Percentiles rank a stretch among this genome's conserved stretches.
Evolutionary conservation across 1,140 invertebrate species (phyloP).

Genomic region (Bombyx mandarina): DNA sequence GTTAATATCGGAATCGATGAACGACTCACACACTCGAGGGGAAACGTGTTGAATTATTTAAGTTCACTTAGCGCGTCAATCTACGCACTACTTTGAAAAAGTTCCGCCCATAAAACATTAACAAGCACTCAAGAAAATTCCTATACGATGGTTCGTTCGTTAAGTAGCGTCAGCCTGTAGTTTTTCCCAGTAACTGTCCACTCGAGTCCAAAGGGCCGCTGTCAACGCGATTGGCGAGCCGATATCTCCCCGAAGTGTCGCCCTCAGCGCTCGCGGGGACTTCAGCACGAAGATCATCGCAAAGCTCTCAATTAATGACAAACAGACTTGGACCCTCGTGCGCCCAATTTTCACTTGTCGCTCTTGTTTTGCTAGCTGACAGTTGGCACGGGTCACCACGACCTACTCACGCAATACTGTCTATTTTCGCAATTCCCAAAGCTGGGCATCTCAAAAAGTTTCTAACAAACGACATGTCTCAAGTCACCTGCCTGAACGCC

Average conservation of each 20-base stretch:
- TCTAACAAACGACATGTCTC: too few species aligned
- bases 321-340: slow-evolving; percentile 40
- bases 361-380: slow-evolving; percentile 48
- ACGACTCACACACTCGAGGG: slow-evolving; percentile 24
- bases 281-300: slow-evolving; percentile 52
- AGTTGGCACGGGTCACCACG: slow-evolving; percentile 40
- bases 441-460: slow-evolving; percentile 4
- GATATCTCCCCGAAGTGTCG: slow-evolving; percentile 63
- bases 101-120: slow-evolving; percentile 70
- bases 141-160: slow-evolving; percentile 51
- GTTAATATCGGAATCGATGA: slow-evolving; percentile 14
- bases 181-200: slow-evolving; percentile 60
- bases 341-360: slow-evolving; percentile 61
- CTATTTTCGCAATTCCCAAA: slow-evolving; percentile 25
- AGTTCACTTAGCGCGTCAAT: slow-evolving; percentile 66
- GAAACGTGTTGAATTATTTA: slow-evolving; percentile 66
- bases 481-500: too few species aligned
- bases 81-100: slow-evolving; percentile 60
- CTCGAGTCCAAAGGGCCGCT: slow-evolving; percentile 49
- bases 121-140: slow-evolving; percentile 68
- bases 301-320: slow-evolving; percentile 66
- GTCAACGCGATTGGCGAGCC: slow-evolving; percentile 64
- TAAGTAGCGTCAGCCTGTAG: slow-evolving; percentile 66
- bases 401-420: slow-evolving; percentile 24
- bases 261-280: slow-evolving; percentile 34